Evolutionary conservation across 2,113 vertebrate species (phyloP), one percentile per base, ranked within the genome.

Genomic region (Synchiropus splendidus): DNA sequence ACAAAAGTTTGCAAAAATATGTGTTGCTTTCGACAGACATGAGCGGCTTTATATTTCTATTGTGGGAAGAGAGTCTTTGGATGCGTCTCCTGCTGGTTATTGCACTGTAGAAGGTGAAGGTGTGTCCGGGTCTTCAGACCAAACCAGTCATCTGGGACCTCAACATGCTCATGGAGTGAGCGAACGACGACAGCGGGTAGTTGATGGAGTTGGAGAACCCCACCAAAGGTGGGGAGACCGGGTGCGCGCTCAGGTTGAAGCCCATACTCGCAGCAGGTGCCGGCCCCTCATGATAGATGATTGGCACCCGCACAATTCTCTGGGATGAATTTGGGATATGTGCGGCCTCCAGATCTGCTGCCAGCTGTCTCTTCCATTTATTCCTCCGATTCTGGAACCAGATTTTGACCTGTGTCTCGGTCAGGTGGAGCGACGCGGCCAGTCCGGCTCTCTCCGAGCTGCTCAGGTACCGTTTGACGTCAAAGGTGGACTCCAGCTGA

Each of bases 311-410:
- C 42, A 97, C 89, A 39, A 95, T 83, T 74, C 92, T 80, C 70
- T 91, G 93, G 12, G 81, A 78, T 0, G 86, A 82, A 42, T 87
- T 90, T 2, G 86, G 83, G 45, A 90, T 54, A 6, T 85, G 88
- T 9, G 83, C 87, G 2, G 87, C 89, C 61, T 94, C 91, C 35
- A 95, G 67, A 39, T 95, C 91, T 1, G 90, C 92, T 2, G 88
- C 81, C 63, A 92, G 63, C 62, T 96, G 93, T 41, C 92, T 67
- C 71, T 96, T 96, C 92, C 92, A 92, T 48, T 91, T 91, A 69
- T 92, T 91, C 50, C 89, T 80, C 8, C 89, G 81, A 61, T 92
- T 92, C 74, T 93, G 91, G 64, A 92, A 92, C 89, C 91, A 93
- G 74, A 91, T 92, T 61, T 93, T 93, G 16, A 93, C 90, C 79